A percentile compares a stretch with the other conserved stretches of the same genome.
Evolutionary conservation across 2,113 vertebrate genomes (phyloP).

Genomic region (Trematomus loennbergii): DNA sequence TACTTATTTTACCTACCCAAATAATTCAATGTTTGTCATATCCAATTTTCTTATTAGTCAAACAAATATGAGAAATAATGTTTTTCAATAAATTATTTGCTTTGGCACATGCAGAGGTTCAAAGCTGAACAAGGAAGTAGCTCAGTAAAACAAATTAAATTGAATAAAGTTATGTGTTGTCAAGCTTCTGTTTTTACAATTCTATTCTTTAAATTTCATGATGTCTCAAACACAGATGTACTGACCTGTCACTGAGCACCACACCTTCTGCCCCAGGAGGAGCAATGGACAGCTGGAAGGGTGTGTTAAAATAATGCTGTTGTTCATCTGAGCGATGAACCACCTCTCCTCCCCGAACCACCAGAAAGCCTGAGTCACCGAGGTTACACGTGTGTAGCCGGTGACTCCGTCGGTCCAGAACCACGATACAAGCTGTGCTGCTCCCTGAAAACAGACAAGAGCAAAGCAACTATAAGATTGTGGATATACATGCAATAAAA

Average conservation of each 20-base stretch:
- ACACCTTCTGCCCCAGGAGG: slow-evolving; percentile 95
- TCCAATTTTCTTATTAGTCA: too few species aligned
- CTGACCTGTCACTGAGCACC: slow-evolving; percentile 88
- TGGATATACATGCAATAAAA: not conserved
- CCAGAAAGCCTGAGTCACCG: slow-evolving; percentile 96
- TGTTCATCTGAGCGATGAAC: slow-evolving; percentile 98
- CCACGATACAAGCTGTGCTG: slow-evolving; percentile 94
- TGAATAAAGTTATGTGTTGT: not conserved
- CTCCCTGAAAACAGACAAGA: slow-evolving; percentile 84
- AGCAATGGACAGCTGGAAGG: slow-evolving; percentile 97
- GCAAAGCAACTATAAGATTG: slow-evolving; percentile 1
- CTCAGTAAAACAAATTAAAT: not conserved
- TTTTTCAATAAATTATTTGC: not conserved
- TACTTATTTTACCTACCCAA: too few species aligned
- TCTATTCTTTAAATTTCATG: not conserved
- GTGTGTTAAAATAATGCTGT: slow-evolving; percentile 95
- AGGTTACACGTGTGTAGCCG: slow-evolving; percentile 96
- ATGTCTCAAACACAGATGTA: not conserved
- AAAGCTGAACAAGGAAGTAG: not conserved
- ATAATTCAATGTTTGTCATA: too few species aligned
- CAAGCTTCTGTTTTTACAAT: not conserved
- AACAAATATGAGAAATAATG: too few species aligned
- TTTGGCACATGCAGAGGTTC: not conserved
- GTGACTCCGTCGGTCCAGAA: slow-evolving; percentile 94
- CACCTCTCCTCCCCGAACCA: slow-evolving; percentile 95